Base-by-base conservation (phyloP, 2,797 vertebrate genomes). In the Cyclopterus lumpus region DNA sequence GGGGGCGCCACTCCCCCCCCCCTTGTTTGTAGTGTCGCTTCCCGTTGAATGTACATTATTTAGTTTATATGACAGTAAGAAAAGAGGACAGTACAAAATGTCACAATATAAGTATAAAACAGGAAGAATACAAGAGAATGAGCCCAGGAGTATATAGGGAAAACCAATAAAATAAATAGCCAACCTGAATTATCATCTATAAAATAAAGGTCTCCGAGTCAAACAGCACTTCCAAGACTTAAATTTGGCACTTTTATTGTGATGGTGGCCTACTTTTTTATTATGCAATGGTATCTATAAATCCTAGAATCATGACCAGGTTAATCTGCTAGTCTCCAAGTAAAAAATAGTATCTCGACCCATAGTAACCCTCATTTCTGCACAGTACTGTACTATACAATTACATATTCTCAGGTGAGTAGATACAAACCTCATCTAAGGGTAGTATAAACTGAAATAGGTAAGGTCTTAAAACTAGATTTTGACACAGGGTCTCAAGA, bases 1-100 rank as follows among this genome's bases (percentile, higher is more conserved):
- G 88, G 24, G 79, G 80, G 3, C 77, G 51, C 73, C 53, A 57
- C 54, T 58, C 20, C 16, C 5, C 48, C 54, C 58, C 18, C 16
- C 5, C 48, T 36, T 48, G 28, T 42, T 36, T 40, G 59, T 1
- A 26, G 10, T 40, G 10, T 14, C 16, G 40, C n/a, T n/a, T 42
- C 34, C 9, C 10, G 40, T 12, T 11, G 16, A 62, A 11, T 62
- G 15, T 40, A 24, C 6, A 61, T 26, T 8, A 60, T 60, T 60
- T 60, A 60, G 34, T 60, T 38, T 59, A 38, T 22, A 40, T 34
- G 55, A 10, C 20, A n/a, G 20, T 49, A 49, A n/a, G 8, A 9
- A 49, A 53, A 14, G 11, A 60, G n/a, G n/a, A 38, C 34, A 24
- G 20, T 18, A 44, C 12, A 38, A 40, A 0, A 8, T 24, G n/a